Conservation (phyloP, 2,888 invertebrate species). For the Gastracanthus pulcherrimus region DNA sequence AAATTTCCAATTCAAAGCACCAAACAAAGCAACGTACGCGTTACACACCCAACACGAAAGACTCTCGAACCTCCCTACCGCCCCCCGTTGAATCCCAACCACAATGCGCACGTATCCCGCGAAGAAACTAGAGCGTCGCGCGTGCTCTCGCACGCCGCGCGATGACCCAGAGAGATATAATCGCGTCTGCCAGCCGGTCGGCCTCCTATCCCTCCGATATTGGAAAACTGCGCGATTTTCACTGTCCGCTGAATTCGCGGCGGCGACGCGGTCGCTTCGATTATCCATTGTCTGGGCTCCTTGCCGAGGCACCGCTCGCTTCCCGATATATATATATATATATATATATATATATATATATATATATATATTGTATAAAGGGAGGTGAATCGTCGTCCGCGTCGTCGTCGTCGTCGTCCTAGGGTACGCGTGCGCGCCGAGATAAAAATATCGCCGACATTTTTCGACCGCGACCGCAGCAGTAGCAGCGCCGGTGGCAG, state of each 20-base stretch:
- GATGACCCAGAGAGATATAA: slow-evolving; percentile 47
- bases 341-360: background rate
- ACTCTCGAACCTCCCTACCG: no score
- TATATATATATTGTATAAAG: no score
- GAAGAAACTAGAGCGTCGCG: background rate
- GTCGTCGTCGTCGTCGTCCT: no score
- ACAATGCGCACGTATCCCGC: no score
- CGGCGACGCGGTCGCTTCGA: slow-evolving; percentile 25
- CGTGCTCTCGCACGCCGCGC: background rate
- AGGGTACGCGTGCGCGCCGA: background rate
- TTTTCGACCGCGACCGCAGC: background rate
- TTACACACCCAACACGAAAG: no score
- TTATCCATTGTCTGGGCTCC: slow-evolving; percentile 42
- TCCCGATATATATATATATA: background rate
- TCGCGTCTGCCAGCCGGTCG: slow-evolving; percentile 2
- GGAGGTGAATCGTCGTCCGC: background rate
- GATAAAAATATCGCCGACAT: slow-evolving; percentile 40
- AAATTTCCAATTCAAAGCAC: no score
- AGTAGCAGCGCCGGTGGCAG: background rate
- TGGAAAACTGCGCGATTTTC: slow-evolving; percentile 54
- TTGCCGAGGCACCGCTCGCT: background rate
- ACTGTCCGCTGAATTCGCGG: slow-evolving; percentile 46
- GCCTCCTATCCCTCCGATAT: slow-evolving; percentile 28
- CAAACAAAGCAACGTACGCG: no score
- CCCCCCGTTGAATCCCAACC: no score